These are phyloP conservation scores for Oncorhynchus mykiss DNA, from an alignment of 2,113 vertebrate genomes.

Conservation along the genomic window DNA sequence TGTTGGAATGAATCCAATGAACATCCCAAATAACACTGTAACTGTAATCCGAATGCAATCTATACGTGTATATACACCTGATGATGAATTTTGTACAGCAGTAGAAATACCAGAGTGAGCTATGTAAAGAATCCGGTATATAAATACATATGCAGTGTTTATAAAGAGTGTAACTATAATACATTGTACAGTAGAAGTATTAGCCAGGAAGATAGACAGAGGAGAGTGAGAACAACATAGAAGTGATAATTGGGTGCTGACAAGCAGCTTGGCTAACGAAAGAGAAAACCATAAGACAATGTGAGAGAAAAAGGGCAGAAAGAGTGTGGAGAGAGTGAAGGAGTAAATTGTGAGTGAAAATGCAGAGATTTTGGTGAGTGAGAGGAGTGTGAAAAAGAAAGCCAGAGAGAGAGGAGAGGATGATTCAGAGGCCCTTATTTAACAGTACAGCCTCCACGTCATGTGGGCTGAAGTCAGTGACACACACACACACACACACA, in stretches of 20 bases:
- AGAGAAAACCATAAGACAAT: slow-evolving; percentile 13
- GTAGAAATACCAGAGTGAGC: too few relatives aligned
- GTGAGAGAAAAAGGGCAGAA: background rate
- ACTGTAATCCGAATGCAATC: too few relatives aligned
- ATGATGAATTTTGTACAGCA: too few relatives aligned
- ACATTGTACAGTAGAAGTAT: background rate
- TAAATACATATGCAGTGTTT: too few relatives aligned
- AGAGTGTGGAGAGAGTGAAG: background rate
- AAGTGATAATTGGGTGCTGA: slow-evolving; percentile 65
- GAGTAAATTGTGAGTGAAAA: too few relatives aligned
- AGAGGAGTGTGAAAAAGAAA: slow-evolving; percentile 20
- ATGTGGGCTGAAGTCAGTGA: slow-evolving; percentile 39
- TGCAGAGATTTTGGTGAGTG: too few relatives aligned
- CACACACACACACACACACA: slow-evolving; percentile 3
- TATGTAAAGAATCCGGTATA: too few relatives aligned
- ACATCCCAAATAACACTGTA: too few relatives aligned
- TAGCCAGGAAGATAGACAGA: background rate
- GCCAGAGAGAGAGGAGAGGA: slow-evolving; percentile 18
- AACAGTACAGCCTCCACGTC: slow-evolving; percentile 25
- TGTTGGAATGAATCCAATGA: too few relatives aligned
- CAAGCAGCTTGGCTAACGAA: slow-evolving; percentile 34
- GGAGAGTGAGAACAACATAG: background rate
- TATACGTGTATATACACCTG: too few relatives aligned
- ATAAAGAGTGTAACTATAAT: too few relatives aligned
- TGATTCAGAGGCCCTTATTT: slow-evolving; percentile 52